These are phyloP conservation scores for Chroicocephalus ridibundus DNA, from an alignment of 2,113 vertebrate species.

Conservation along the genomic window DNA sequence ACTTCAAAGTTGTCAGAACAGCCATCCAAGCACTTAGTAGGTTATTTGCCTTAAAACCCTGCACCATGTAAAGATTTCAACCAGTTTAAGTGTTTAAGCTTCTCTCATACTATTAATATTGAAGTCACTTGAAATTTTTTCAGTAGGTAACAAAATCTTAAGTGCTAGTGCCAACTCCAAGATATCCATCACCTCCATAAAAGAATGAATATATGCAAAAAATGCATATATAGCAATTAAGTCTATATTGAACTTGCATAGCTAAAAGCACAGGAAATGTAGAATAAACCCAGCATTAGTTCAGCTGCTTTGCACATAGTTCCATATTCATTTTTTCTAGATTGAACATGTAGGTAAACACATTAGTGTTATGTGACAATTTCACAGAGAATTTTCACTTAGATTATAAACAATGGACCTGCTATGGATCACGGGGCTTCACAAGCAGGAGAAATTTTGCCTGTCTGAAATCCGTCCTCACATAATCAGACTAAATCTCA, in stretches of 20 bases:
- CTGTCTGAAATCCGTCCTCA: background rate
- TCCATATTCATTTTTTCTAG: background rate
- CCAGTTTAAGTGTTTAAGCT: background rate
- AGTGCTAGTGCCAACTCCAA: background rate
- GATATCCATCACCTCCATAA: background rate
- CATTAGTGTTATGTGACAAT: background rate
- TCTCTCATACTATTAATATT: background rate
- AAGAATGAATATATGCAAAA: background rate
- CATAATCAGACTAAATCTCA: background rate
- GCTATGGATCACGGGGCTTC: background rate
- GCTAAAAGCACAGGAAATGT: background rate
- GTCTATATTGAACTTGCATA: background rate
- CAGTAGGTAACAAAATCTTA: background rate
- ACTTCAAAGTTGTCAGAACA: background rate
- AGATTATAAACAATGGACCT: background rate
- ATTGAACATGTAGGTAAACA: background rate
- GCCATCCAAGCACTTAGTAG: background rate
- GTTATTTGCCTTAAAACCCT: background rate
- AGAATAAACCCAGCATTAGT: background rate
- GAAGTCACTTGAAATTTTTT: background rate
- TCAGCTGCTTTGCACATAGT: background rate
- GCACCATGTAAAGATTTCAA: background rate
- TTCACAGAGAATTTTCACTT: background rate
- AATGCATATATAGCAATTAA: background rate
- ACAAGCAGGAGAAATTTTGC: background rate